These are phyloP conservation scores for Nomada fabriciana DNA, from an alignment of 2,888 invertebrate genomes.

Conservation along the genomic window DNA sequence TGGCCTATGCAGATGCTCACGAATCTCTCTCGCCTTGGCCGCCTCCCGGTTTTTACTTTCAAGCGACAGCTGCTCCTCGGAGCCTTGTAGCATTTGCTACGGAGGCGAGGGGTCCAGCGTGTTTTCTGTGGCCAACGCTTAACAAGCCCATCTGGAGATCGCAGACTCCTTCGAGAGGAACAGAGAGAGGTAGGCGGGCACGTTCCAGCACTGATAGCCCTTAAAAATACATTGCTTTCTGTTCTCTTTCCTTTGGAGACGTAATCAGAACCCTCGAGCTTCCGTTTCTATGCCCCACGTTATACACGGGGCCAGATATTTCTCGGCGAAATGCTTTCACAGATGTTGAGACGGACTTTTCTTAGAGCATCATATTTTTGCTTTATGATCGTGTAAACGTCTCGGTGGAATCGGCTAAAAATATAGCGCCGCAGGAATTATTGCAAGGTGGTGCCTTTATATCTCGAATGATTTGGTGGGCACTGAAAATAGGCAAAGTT, in stretches of 20 bases:
- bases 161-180: slow-evolving; percentile 10
- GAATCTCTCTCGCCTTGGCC: slow-evolving; percentile 11
- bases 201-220: slow-evolving; percentile 41
- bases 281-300: too few species aligned
- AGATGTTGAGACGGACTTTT: too few species aligned
- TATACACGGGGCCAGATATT: too few species aligned
- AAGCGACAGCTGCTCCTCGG: slow-evolving; percentile 67
- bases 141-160: slow-evolving; percentile 69
- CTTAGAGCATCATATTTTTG: too few species aligned
- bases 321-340: too few species aligned
- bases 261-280: not conserved
- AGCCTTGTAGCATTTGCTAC: slow-evolving; percentile 59
- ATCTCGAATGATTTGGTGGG: not conserved
- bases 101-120: slow-evolving; percentile 39
- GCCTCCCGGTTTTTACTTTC: slow-evolving; percentile 53
- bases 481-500: not conserved
- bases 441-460: not conserved
- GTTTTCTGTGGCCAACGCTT: slow-evolving; percentile 49
- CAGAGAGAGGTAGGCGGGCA: slow-evolving; percentile 14
- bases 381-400: too few species aligned
- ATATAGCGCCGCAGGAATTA: not conserved
- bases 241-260: not conserved
- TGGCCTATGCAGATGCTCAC: slow-evolving; percentile 32
- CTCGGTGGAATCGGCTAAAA: too few species aligned
- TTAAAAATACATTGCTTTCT: slow-evolving; percentile 43